These are phyloP conservation scores for Oithona nana DNA, from an alignment of 2,888 invertebrate genomes.

Conservation along the genomic window DNA sequence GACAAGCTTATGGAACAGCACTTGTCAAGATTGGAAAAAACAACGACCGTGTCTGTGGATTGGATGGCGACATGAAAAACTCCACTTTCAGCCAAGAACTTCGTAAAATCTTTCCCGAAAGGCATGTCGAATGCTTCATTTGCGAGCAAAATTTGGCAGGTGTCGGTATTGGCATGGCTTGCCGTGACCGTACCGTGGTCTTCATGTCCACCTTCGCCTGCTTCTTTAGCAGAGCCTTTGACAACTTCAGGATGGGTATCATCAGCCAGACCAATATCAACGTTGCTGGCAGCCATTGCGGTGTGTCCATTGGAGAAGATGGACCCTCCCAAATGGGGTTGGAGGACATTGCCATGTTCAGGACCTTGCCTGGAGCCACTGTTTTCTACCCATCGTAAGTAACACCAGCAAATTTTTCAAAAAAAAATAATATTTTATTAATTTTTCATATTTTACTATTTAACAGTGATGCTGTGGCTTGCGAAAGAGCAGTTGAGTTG, in stretches of 20 bases:
- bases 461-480: conserved; percentile 66
- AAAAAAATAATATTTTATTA: too few species aligned
- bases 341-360: conserved; percentile 93
- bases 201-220: conserved; percentile 96
- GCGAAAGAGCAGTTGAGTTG: conserved; percentile 82
- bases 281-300: conserved; percentile 86
- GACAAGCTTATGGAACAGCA: conserved; percentile 83
- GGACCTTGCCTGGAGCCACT: conserved; percentile 27
- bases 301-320: conserved; percentile 91
- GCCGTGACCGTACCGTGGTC: conserved; percentile 73
- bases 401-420: background rate
- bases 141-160: conserved; percentile 97
- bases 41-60: conserved; percentile 58
- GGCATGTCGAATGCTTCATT: conserved; percentile 93
- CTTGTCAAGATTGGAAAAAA: conserved; percentile 60
- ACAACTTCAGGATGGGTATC: conserved; percentile 89
- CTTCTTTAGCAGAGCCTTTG: conserved; percentile 58
- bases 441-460: too few species aligned
- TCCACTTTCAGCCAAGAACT: conserved; percentile 91
- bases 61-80: conserved; percentile 97
- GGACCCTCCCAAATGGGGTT: conserved; percentile 98
- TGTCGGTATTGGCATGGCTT: conserved; percentile 83
- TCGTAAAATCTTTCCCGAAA: conserved; percentile 38
- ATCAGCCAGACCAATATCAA: conserved; percentile 95
- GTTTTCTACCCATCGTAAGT: conserved; percentile 39